Percentiles rank a stretch among this genome's conserved stretches.
These are phyloP conservation scores for Crossaster papposus DNA, from an alignment of 53 echinoderm and acorn worm genomes.

Conservation along the genomic window DNA sequence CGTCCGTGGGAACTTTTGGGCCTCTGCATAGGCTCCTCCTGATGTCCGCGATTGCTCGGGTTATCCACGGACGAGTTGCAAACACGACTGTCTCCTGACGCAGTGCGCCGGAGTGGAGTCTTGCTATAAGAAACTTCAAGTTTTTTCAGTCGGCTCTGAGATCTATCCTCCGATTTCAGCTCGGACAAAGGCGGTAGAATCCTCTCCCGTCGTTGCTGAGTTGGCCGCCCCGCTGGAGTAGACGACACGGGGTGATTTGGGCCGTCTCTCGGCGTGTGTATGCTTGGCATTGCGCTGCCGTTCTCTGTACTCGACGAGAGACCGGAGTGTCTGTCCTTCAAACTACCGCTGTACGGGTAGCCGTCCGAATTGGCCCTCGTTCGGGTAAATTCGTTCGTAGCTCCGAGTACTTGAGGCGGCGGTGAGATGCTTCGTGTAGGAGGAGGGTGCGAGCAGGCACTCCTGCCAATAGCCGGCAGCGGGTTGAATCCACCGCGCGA, in stretches of 20 bases:
- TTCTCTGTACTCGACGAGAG: neutral
- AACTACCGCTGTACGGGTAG: neutral
- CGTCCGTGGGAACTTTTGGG: constrained; percentile 56
- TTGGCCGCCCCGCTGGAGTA: neutral
- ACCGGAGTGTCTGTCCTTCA: neutral
- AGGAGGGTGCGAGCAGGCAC: constrained; percentile 26
- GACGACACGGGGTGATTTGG: constrained; percentile 11
- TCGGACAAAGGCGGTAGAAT: constrained; percentile 50
- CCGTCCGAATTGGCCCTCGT: constrained; percentile 42
- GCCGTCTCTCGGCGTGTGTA: constrained; percentile 14
- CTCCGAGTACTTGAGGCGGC: constrained; percentile 25
- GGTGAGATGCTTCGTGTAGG: constrained; percentile 25
- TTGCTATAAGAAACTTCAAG: neutral
- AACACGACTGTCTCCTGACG: constrained; percentile 24
- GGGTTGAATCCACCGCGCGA: constrained; percentile 53
- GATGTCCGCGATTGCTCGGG: neutral
- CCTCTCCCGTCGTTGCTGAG: constrained; percentile 21
- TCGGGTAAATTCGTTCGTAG: neutral
- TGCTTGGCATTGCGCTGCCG: constrained; percentile 8
- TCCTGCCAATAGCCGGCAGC: constrained; percentile 58
- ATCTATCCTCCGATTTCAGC: neutral
- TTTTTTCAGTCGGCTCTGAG: neutral
- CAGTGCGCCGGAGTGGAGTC: constrained; percentile 48
- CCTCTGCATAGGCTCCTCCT: constrained; percentile 22
- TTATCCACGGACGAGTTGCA: neutral